Evolutionary conservation across 1,140 invertebrate species (phyloP).

Genomic region (Bombus sylvicola): DNA sequence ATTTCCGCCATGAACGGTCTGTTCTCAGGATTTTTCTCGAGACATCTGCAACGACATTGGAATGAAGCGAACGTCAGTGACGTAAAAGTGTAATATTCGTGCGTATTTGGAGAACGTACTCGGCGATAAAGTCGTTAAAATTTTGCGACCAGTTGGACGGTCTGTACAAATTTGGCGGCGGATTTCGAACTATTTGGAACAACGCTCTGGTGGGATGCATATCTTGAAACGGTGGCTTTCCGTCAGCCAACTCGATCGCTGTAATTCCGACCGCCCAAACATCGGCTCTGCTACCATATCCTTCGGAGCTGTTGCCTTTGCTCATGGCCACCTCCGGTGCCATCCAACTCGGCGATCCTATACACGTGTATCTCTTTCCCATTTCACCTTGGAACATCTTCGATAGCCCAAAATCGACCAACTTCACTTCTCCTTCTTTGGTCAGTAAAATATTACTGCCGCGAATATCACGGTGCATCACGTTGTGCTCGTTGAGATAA

Average conservation of each 20-base stretch:
- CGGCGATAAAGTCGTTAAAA: constrained; percentile 92
- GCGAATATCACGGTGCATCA: constrained; percentile 94
- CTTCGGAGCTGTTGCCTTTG: constrained; percentile 66
- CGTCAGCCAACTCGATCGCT: constrained; percentile 95
- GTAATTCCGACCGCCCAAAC: constrained; percentile 97
- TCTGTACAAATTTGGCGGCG: constrained; percentile 89
- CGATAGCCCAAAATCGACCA: constrained; percentile 93
- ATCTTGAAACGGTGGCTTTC: constrained; percentile 91
- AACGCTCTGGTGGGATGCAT: constrained; percentile 94
- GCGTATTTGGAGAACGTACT: constrained; percentile 83
- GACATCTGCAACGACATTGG: constrained; percentile 85
- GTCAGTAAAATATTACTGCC: constrained; percentile 94
- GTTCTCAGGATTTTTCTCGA: constrained; percentile 95
- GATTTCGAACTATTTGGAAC: constrained; percentile 94
- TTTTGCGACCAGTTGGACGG: constrained; percentile 91
- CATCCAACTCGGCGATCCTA: constrained; percentile 96
- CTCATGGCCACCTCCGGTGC: constrained; percentile 91
- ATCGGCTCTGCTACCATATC: constrained; percentile 90
- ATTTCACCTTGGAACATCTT: constrained; percentile 90
- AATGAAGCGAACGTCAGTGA: neutral
- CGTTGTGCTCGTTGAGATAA: constrained; percentile 92
- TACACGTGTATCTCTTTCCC: constrained; percentile 87
- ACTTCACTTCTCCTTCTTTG: constrained; percentile 91
- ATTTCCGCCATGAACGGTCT: constrained; percentile 93
- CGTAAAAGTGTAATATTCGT: too few species aligned